Percentiles rank a stretch among this genome's conserved stretches.
phyloP scores from a whole-genome alignment of 2,888 invertebrate genomes.

The Drosophila monieri region DNA sequence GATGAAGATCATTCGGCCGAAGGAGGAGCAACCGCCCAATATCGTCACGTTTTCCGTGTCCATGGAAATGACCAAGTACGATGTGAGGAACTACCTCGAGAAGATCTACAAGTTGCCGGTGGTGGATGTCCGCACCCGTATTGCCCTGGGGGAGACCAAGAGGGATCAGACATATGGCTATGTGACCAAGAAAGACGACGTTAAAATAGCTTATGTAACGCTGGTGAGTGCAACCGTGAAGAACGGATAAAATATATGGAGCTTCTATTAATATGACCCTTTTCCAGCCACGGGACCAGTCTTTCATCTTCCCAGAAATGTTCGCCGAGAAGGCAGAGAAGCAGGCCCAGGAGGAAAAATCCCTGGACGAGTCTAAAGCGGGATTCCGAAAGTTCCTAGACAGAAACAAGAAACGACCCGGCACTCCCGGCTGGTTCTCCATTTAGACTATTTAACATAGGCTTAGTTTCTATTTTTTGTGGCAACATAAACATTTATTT shows the following conservation, averaged over 20 bases:
- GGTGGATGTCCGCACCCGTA: constrained; percentile 90
- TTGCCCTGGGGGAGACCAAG: constrained; percentile 88
- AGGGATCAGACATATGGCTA: constrained; percentile 87
- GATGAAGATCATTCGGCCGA: constrained; percentile 94
- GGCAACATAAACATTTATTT: constrained; percentile 70
- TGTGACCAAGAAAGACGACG: constrained; percentile 92
- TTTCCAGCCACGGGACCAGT: constrained; percentile 88
- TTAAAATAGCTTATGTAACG: constrained; percentile 91
- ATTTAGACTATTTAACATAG: constrained; percentile 84
- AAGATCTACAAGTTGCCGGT: constrained; percentile 96
- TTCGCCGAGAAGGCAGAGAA: constrained; percentile 85
- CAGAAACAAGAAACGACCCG: constrained; percentile 88
- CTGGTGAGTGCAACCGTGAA: constrained; percentile 86
- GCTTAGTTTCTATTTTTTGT: constrained; percentile 35
- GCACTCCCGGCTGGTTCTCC: constrained; percentile 92
- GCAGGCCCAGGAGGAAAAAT: constrained; percentile 87
- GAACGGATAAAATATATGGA: background rate
- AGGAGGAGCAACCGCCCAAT: constrained; percentile 89
- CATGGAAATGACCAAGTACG: constrained; percentile 95
- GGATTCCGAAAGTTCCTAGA: constrained; percentile 86
- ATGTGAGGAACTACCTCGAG: constrained; percentile 96
- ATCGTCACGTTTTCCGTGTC: constrained; percentile 95
- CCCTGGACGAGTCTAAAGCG: constrained; percentile 87
- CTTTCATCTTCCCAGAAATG: constrained; percentile 91
- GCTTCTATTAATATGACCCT: background rate